Conservation (phyloP, 92 coral and sea anemone species). For the Actinernus sp. region DNA sequence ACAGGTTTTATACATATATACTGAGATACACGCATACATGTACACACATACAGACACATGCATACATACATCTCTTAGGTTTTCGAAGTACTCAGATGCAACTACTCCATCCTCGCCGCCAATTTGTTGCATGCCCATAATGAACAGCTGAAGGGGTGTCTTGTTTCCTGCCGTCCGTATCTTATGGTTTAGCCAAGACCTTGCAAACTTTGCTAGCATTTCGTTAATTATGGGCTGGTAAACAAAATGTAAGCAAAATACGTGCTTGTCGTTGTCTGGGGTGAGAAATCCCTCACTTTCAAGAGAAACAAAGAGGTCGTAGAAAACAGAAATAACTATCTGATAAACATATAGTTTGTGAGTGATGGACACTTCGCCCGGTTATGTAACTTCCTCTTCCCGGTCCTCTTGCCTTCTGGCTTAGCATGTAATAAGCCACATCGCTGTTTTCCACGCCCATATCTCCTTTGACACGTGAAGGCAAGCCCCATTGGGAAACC, state of each 20-base stretch:
- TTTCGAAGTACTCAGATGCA: too few species aligned
- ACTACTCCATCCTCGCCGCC: slow-evolving; percentile 32
- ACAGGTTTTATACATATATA: too few species aligned
- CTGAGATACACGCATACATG: too few species aligned
- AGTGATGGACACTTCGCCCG: slow-evolving; percentile 48
- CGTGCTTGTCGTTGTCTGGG: slow-evolving; percentile 31
- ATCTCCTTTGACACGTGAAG: slow-evolving; percentile 60
- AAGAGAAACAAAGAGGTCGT: slow-evolving; percentile 25
- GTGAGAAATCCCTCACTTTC: slow-evolving; percentile 18
- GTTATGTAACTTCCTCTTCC: slow-evolving; percentile 52
- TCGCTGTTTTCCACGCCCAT: slow-evolving; percentile 69
- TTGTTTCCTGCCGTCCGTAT: slow-evolving; percentile 55
- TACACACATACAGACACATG: too few species aligned
- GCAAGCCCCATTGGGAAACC: slow-evolving; percentile 51
- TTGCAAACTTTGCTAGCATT: slow-evolving; percentile 18
- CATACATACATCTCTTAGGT: slow-evolving; percentile 18
- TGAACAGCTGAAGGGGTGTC: slow-evolving; percentile 46
- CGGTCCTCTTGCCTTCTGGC: slow-evolving; percentile 45
- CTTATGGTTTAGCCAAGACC: slow-evolving; percentile 51
- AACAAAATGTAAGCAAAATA: slow-evolving; percentile 44
- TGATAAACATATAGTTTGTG: slow-evolving; percentile 49
- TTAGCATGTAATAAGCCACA: slow-evolving; percentile 45
- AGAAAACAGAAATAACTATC: slow-evolving; percentile 21
- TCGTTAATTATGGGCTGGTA: slow-evolving; percentile 24
- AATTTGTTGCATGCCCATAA: slow-evolving; percentile 78